Percentiles rank a stretch among this genome's conserved stretches.
phyloP scores from a whole-genome alignment of 2,113 vertebrate species.

The Rhea americana region DNA sequence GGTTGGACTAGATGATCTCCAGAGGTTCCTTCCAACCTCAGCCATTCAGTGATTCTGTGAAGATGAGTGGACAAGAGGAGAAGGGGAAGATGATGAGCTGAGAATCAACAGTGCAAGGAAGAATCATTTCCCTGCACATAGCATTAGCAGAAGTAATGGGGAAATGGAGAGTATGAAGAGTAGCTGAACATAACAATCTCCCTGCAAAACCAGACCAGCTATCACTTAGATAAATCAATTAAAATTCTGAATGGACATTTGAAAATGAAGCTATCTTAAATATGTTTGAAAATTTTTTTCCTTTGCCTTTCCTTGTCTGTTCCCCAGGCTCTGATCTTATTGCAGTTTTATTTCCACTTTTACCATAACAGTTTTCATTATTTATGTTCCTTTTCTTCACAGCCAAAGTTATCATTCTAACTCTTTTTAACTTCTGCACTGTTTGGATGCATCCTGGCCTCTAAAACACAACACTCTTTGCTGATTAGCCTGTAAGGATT shows the following conservation, averaged over 20 bases:
- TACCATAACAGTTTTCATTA: neutral
- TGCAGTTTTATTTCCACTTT: neutral
- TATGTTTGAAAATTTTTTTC: neutral
- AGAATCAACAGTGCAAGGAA: neutral
- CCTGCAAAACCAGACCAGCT: neutral
- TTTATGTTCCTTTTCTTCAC: neutral
- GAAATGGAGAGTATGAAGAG: neutral
- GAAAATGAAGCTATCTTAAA: neutral
- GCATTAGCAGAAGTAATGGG: neutral
- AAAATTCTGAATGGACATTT: neutral
- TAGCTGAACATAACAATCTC: neutral
- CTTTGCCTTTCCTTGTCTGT: neutral
- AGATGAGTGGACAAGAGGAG: neutral
- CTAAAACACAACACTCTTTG: neutral
- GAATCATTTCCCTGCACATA: neutral
- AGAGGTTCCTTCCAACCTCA: too few species aligned
- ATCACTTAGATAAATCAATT: neutral
- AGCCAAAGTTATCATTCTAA: neutral
- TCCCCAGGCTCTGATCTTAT: neutral
- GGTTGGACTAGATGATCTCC: too few species aligned
- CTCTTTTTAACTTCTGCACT: neutral
- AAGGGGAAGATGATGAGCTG: neutral
- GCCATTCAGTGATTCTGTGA: too few species aligned
- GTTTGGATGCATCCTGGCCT: neutral
- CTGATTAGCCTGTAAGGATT: neutral